Evolutionary conservation across 2,888 invertebrate genomes (phyloP).

Genomic region (Acronicta leporina): DNA sequence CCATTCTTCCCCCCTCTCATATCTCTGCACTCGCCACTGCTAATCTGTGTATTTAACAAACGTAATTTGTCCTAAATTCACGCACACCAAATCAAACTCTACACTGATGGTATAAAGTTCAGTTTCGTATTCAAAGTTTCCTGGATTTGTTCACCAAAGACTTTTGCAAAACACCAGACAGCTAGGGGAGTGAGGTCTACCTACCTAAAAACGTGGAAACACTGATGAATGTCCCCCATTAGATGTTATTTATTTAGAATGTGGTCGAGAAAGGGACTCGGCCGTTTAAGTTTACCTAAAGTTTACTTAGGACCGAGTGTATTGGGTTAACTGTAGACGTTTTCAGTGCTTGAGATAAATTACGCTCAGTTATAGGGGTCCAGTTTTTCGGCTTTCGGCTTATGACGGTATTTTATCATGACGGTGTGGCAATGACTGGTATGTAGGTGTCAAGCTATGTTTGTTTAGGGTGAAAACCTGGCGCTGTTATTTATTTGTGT

Average conservation of each 20-base stretch:
- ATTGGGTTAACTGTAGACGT: constrained; percentile 87
- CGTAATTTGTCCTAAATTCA: constrained; percentile 72
- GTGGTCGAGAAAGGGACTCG: constrained; percentile 86
- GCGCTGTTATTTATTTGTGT: constrained; percentile 53
- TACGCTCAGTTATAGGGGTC: constrained; percentile 82
- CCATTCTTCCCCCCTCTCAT: constrained; percentile 73
- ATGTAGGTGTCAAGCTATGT: constrained; percentile 59
- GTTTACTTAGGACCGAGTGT: constrained; percentile 88
- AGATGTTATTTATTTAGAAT: constrained; percentile 90
- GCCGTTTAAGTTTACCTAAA: constrained; percentile 86
- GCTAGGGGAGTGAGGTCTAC: constrained; percentile 81
- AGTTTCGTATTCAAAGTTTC: constrained; percentile 44
- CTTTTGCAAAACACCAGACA: constrained; percentile 81
- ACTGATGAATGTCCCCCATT: constrained; percentile 89
- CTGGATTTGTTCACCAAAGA: constrained; percentile 69
- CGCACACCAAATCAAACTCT: constrained; percentile 58
- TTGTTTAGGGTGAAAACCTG: constrained; percentile 62
- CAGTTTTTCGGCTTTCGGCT: constrained; percentile 83
- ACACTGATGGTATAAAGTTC: constrained; percentile 44
- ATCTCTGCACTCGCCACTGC: constrained; percentile 86
- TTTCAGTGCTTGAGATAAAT: constrained; percentile 82
- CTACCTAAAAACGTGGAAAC: constrained; percentile 88
- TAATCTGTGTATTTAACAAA: constrained; percentile 84
- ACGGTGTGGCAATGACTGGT: constrained; percentile 68
- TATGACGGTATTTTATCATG: constrained; percentile 84